Base-by-base conservation (phyloP, 2,113 vertebrate genomes). In the Siniperca knerii region DNA sequence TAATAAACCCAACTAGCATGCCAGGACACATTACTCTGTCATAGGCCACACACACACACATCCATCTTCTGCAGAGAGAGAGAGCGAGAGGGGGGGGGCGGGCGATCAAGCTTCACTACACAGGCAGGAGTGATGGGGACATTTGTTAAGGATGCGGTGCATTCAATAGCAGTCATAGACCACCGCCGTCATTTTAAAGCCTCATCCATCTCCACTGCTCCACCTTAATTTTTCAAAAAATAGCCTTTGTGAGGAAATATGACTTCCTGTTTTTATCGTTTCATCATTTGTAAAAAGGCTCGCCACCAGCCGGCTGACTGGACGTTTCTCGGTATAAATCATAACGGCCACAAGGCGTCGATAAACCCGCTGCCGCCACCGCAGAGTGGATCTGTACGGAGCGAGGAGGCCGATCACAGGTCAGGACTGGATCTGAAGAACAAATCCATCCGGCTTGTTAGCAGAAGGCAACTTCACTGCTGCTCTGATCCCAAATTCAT, bases 1-100 rank as follows among this genome's bases (percentile, higher is more conserved):
- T 96, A 96, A 96, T 96, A 96, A 96, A 95, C 92, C 94, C 91
- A 92, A 94, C 93, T 92, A 93, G 94, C 84, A 88, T 92, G 92
- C 94, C 90, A 93, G 93, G 90, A 95, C 88, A 88, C 94, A 95
- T 95, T 94, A 93, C 89, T 80, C 90, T 94, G 94, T 94, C 94
- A 94, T 93, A 93, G 86, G 84, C 89, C 92, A 93, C 93, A 93
- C 90, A 92, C 88, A 87, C 89, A 89, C 84, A 85, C 93, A 95
- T 94, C 90, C 90, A 92, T 95, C 94, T 94, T 94, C 61, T 81
- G 81, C 79, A 75, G 54, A 52, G 73, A 62, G 79, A 55, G 85
- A 52, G 64, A 52, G 79, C 5, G 64, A 2, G 57, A 16, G 82
- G 58, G 9, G 12, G 46, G 2, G 11, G 20, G 54, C 8, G 79